phyloP scores from a whole-genome alignment of 2,888 invertebrate species.

The Neoitamus cyanurus region DNA sequence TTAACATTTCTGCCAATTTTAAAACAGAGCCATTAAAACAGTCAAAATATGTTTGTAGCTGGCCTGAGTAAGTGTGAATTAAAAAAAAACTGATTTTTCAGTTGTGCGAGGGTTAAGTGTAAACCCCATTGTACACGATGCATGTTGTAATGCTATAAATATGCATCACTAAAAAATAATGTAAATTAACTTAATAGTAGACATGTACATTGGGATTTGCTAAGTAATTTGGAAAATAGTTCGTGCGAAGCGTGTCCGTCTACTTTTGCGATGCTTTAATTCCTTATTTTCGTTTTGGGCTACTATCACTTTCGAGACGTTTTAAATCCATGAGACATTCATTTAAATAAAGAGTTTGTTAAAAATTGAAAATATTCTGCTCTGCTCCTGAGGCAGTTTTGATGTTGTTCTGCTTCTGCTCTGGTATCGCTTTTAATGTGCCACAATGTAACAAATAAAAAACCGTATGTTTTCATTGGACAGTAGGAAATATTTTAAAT shows the following conservation, averaged over 20 bases:
- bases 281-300: background rate
- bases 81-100: background rate
- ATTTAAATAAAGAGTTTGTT: too few species aligned
- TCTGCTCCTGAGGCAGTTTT: too few species aligned
- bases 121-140: background rate
- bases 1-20: constrained; percentile 3
- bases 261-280: background rate
- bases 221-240: background rate
- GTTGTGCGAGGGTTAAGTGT: background rate
- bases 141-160: too few species aligned
- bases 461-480: too few species aligned
- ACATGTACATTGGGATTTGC: background rate
- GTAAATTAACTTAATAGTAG: background rate
- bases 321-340: too few species aligned
- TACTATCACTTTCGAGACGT: background rate
- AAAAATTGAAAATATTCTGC: too few species aligned
- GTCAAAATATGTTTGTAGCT: constrained; percentile 17
- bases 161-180: too few species aligned
- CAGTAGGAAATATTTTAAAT: too few species aligned
- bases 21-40: constrained; percentile 44
- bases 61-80: background rate
- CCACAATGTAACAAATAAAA: background rate
- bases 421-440: too few species aligned
- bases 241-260: background rate
- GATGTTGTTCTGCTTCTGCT: too few species aligned